phyloP scores from a whole-genome alignment of 2,113 vertebrate species.

The Lepisosteus osseus region DNA sequence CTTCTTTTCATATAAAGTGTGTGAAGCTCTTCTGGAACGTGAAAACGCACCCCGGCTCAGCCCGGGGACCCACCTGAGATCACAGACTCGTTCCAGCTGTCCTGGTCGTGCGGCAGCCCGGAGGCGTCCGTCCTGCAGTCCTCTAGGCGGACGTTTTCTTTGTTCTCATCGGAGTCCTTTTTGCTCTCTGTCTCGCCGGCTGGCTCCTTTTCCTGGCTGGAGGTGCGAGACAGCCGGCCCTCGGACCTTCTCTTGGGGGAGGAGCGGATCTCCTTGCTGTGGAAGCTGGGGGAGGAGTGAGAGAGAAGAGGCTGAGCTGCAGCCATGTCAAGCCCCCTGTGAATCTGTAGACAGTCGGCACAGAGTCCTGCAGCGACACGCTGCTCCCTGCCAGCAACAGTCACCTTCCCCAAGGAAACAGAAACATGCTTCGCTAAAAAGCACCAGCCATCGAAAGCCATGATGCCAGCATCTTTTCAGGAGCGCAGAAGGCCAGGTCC shows the following conservation, averaged over 20 bases:
- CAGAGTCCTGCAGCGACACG: no score
- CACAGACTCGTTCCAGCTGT: slow-evolving; percentile 85
- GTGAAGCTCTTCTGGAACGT: no score
- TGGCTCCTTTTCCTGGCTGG: slow-evolving; percentile 73
- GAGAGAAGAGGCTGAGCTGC: background rate
- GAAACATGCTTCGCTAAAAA: no score
- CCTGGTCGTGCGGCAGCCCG: slow-evolving; percentile 75
- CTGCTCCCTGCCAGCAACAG: no score
- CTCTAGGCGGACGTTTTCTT: slow-evolving; percentile 85
- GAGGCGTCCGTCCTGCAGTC: slow-evolving; percentile 72
- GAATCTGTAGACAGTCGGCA: no score
- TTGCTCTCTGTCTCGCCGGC: slow-evolving; percentile 65
- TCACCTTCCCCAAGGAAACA: no score
- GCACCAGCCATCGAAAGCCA: no score
- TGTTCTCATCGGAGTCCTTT: slow-evolving; percentile 87
- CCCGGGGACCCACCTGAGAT: slow-evolving; percentile 79
- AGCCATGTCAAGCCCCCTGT: no score
- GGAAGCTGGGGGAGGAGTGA: slow-evolving; percentile 67
- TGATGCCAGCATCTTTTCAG: no score
- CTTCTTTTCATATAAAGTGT: no score
- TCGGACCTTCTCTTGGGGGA: slow-evolving; percentile 85
- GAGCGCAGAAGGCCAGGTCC: accelerated
- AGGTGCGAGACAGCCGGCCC: slow-evolving; percentile 71
- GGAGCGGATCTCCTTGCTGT: slow-evolving; percentile 75
- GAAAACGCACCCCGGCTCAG: background rate